Conservation (phyloP, 2,888 invertebrate species). For the Coleophora deauratella region DNA sequence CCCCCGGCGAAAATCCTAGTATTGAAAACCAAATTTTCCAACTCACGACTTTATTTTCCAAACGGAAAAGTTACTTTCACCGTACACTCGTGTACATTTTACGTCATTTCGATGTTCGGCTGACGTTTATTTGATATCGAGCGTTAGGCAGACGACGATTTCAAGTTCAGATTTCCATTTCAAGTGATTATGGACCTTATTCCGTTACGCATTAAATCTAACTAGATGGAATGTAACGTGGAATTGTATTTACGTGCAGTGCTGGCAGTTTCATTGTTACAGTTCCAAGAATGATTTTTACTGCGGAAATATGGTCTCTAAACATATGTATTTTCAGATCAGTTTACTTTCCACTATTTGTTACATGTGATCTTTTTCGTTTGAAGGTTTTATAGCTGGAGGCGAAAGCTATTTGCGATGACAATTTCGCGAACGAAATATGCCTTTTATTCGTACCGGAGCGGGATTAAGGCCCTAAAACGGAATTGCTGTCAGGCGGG, state of each 20-base stretch:
- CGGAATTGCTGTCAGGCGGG: conserved; percentile 63
- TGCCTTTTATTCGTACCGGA: conserved; percentile 71
- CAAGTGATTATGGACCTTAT: conserved; percentile 61
- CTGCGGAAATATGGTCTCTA: conserved; percentile 21
- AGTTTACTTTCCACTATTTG: no score
- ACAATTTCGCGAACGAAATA: conserved; percentile 73
- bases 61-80: not conserved
- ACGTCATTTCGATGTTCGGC: conserved; percentile 42
- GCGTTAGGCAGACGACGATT: conserved; percentile 72
- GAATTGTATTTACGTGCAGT: conserved; percentile 70
- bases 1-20: conserved; percentile 71
- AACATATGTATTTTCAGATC: no score
- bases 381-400: conserved; percentile 25
- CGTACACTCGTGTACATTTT: conserved; percentile 28
- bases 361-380: no score
- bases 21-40: conserved; percentile 30
- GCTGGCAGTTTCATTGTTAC: conserved; percentile 72
- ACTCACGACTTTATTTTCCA: conserved; percentile 32
- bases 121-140: conserved; percentile 72
- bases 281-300: conserved; percentile 34
- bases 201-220: conserved; percentile 43
- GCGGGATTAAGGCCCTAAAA: conserved; percentile 71
- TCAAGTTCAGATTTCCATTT: conserved; percentile 70
- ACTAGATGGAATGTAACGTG: conserved; percentile 34
- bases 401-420: conserved; percentile 74